Base-by-base conservation (phyloP, 64 coral and sea anemone genomes). In the Stichodactyla mertensii region DNA sequence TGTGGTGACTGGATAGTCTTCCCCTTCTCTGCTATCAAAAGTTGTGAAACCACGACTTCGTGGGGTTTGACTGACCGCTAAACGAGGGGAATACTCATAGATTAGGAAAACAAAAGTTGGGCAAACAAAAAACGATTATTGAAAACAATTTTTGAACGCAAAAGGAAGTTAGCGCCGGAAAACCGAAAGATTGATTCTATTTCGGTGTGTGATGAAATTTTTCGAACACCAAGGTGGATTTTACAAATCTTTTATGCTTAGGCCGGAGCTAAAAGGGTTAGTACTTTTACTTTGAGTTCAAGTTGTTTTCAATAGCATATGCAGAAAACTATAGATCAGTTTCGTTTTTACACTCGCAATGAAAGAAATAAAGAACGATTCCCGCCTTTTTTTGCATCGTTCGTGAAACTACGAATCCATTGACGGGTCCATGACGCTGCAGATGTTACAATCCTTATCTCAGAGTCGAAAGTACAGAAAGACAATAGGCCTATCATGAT, bases 141-240 rank as follows among this genome's bases (percentile, higher is more conserved):
- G 69, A 74, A 74, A 74, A 74, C 69, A 74, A 74, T 74, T 74
- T 74, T 23, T 74, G 36, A 26, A 74, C 69, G 69, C 69, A 74
- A 74, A 74, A 74, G 69, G 69, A 74, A 74, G 4, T 23, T n/a
- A 74, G 24, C 69, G 69, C 36, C 36, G 36, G 36, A 23, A 74
- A 74, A 74, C 69, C 23, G 8, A 74, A 27, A 31, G 9, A 74
- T 74, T 4, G 8, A 27, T 70, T 74, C 62, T n/a, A n/a, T 0
- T 59, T 12, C 22, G 62, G 22, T 22, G 36, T 45, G 36, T 45
- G 36, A 45, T 45, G 1, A 66, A 66, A 66, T 1, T n/a, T 66
- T 66, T 66, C 19, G 18, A 66, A 66, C 19, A 66, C 1, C 23
- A n/a, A 66, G 56, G 4, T 58, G 56, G 14, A 15, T 58, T 45